phyloP scores from a whole-genome alignment of 1,140 invertebrate species.

The Pantala flavescens region DNA sequence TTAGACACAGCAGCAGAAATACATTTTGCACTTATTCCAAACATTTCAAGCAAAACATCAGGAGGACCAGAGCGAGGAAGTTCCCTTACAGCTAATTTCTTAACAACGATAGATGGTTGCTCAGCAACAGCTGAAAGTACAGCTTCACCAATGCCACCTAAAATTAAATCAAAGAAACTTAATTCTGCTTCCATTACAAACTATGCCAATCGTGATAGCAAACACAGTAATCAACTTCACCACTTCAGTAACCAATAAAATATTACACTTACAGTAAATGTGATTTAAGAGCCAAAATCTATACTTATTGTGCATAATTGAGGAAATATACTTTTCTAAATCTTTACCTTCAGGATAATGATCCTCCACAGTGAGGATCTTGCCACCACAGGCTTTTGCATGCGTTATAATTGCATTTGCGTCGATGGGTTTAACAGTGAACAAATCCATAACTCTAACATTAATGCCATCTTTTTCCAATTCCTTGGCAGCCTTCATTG shows the following conservation, averaged over 20 bases:
- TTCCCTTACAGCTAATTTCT: slow-evolving; percentile 70
- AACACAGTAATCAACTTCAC: not conserved
- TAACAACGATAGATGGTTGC: slow-evolving; percentile 63
- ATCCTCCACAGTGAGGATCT: slow-evolving; percentile 90
- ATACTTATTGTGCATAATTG: no score
- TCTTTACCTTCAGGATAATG: slow-evolving; percentile 80
- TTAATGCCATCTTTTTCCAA: slow-evolving; percentile 58
- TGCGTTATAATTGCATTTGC: slow-evolving; percentile 60
- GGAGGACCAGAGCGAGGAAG: slow-evolving; percentile 89
- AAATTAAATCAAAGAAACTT: slow-evolving; percentile 18
- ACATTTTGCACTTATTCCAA: slow-evolving; percentile 73
- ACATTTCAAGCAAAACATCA: slow-evolving; percentile 71
- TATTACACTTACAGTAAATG: no score
- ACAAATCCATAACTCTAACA: slow-evolving; percentile 80
- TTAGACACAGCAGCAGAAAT: slow-evolving; percentile 56
- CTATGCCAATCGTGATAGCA: slow-evolving; percentile 11
- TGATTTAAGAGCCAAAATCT: no score
- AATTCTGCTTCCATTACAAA: slow-evolving; percentile 2
- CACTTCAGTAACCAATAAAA: slow-evolving; percentile 13
- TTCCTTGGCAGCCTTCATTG: slow-evolving; percentile 69
- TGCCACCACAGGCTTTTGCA: slow-evolving; percentile 68
- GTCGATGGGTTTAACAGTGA: slow-evolving; percentile 95
- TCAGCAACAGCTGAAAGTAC: slow-evolving; percentile 69
- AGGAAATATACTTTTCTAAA: no score
- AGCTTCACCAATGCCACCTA: slow-evolving; percentile 92